phyloP scores from a whole-genome alignment of 2,113 vertebrate genomes.

The Pelodiscus sinensis region DNA sequence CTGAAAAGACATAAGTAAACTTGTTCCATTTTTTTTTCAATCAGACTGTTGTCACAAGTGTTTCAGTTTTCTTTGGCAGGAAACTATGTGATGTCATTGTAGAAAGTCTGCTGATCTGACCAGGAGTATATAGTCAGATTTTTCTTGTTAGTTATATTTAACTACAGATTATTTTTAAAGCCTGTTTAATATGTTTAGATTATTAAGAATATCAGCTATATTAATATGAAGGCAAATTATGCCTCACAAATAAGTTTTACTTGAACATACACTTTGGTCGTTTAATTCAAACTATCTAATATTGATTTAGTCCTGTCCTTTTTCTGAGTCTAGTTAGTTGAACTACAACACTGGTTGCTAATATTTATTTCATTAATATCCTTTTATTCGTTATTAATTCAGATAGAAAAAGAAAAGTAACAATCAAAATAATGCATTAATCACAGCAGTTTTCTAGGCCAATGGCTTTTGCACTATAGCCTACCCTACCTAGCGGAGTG shows the following conservation, averaged over 20 bases:
- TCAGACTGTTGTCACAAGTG: neutral
- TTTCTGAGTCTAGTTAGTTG: neutral
- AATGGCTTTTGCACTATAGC: conserved; percentile 22
- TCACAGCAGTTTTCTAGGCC: neutral
- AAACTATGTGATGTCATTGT: conserved; percentile 16
- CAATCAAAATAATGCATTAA: neutral
- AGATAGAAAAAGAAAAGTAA: neutral
- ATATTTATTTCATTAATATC: neutral
- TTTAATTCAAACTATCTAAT: neutral
- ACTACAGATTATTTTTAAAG: neutral
- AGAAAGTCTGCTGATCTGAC: conserved; percentile 23
- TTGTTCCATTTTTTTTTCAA: conserved; percentile 5
- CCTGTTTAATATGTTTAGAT: neutral
- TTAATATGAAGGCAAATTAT: neutral
- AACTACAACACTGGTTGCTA: neutral
- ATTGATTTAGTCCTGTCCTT: neutral
- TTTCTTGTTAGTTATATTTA: conserved; percentile 15
- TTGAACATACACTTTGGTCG: neutral
- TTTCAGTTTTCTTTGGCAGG: neutral
- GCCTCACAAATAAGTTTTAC: neutral
- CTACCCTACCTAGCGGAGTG: conserved; percentile 14
- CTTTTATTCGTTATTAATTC: neutral
- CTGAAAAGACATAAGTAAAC: neutral
- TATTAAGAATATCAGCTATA: neutral
- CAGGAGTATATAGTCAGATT: neutral